phyloP scores from a whole-genome alignment of 2,888 invertebrate genomes.

The Stomorhina lunata region DNA sequence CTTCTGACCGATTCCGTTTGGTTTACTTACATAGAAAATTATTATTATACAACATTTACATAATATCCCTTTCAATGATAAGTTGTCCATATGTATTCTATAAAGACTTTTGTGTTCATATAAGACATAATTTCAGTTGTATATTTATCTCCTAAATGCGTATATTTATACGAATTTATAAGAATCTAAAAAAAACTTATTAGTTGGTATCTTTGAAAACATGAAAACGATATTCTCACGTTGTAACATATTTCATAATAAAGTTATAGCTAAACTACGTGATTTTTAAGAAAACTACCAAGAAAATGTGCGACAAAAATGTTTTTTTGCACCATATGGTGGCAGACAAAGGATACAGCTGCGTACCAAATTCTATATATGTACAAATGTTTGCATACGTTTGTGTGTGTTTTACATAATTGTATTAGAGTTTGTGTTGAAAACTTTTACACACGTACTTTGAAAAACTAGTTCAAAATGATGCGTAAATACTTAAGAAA shows the following conservation, averaged over 20 bases:
- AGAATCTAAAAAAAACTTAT: too few relatives aligned
- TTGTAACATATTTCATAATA: slow-evolving; percentile 67
- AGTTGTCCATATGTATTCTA: too few relatives aligned
- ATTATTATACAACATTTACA: too few relatives aligned
- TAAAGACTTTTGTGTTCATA: too few relatives aligned
- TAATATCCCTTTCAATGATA: too few relatives aligned
- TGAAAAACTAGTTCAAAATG: slow-evolving; percentile 35
- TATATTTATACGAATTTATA: too few relatives aligned
- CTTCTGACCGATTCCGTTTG: too few relatives aligned
- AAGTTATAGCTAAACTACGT: slow-evolving; percentile 69
- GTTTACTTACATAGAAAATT: too few relatives aligned
- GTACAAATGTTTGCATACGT: not conserved
- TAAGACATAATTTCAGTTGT: too few relatives aligned
- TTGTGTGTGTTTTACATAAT: too few relatives aligned
- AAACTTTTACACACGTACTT: slow-evolving; percentile 9
- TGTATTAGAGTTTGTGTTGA: too few relatives aligned
- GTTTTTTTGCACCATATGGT: slow-evolving; percentile 54
- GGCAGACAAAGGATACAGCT: slow-evolving; percentile 6
- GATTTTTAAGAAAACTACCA: slow-evolving; percentile 65
- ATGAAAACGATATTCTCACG: slow-evolving; percentile 62
- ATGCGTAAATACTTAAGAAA: slow-evolving; percentile 45
- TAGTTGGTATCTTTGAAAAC: slow-evolving; percentile 36
- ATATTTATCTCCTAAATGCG: too few relatives aligned
- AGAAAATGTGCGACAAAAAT: slow-evolving; percentile 51
- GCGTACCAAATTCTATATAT: not conserved